Evolutionary conservation across 2,888 invertebrate species (phyloP).

Genomic region (Pyrrhosoma nymphula): DNA sequence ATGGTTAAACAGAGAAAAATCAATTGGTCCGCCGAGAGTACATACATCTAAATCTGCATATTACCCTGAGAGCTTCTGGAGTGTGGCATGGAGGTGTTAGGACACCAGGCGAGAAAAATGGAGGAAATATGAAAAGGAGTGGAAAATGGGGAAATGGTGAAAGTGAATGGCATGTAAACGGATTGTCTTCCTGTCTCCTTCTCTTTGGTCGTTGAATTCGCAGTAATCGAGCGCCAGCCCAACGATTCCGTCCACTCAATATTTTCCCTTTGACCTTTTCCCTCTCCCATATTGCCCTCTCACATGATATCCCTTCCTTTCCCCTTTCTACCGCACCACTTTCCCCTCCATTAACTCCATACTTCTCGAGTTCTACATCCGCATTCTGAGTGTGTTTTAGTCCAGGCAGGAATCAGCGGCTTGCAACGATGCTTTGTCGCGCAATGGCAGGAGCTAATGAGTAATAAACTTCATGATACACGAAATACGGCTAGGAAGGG

Average conservation of each 20-base stretch:
- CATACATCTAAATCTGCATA: too few species aligned
- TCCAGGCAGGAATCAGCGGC: neutral
- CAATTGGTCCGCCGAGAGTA: too few species aligned
- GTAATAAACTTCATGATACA: neutral
- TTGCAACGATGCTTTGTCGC: neutral
- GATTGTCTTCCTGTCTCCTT: too few species aligned
- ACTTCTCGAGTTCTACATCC: neutral
- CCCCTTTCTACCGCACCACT: neutral
- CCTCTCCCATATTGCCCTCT: neutral
- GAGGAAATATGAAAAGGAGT: too few species aligned
- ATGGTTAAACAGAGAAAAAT: too few species aligned
- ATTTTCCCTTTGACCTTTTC: conserved; percentile 6
- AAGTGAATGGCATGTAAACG: too few species aligned
- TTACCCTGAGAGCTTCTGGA: too few species aligned
- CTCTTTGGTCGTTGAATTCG: too few species aligned
- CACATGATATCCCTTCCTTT: neutral
- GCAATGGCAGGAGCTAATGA: neutral
- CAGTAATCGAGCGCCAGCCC: neutral
- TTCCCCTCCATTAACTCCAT: neutral
- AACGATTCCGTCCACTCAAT: neutral
- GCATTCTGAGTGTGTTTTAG: neutral
- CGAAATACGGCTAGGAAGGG: too few species aligned
- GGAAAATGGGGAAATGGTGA: too few species aligned
- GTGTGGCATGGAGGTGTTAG: too few species aligned
- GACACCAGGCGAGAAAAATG: too few species aligned